Evolutionary conservation across 2,113 vertebrate genomes (phyloP).

Genomic region (Tursiops truncatus): DNA sequence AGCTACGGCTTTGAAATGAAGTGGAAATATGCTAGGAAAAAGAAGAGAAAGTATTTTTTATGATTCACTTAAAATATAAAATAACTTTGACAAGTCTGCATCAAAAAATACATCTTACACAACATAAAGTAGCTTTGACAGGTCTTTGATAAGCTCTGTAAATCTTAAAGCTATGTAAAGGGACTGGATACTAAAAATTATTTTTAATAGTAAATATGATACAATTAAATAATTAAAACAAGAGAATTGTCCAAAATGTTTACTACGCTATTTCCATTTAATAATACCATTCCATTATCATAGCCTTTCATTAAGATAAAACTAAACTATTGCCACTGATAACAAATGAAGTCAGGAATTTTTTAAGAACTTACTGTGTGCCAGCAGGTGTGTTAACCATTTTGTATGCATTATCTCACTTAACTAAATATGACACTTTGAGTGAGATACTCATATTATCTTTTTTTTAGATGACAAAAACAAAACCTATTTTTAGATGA

Average conservation of each 20-base stretch:
- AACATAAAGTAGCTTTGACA: neutral
- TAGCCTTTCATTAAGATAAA: neutral
- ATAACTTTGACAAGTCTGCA: neutral
- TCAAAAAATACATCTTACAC: constrained; percentile 20
- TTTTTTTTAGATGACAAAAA: neutral
- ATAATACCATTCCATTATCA: neutral
- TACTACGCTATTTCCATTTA: neutral
- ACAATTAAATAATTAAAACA: neutral
- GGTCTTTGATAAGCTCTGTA: neutral
- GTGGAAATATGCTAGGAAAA: constrained; percentile 15
- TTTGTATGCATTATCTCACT: neutral
- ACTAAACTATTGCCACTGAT: neutral
- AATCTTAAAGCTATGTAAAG: neutral
- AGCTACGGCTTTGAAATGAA: constrained; percentile 50
- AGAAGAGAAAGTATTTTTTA: constrained; percentile 21
- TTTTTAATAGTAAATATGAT: neutral
- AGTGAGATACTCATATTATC: neutral
- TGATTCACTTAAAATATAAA: constrained; percentile 40
- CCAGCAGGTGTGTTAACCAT: neutral
- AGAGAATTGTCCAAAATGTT: neutral
- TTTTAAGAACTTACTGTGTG: neutral
- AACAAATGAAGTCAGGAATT: neutral
- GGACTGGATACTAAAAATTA: neutral
- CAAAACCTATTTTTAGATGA: neutral
- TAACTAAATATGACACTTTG: neutral